A percentile compares a stretch with the other conserved stretches of the same genome.
phyloP scores from a whole-genome alignment of 2,113 vertebrate species.

The Sus scrofa region DNA sequence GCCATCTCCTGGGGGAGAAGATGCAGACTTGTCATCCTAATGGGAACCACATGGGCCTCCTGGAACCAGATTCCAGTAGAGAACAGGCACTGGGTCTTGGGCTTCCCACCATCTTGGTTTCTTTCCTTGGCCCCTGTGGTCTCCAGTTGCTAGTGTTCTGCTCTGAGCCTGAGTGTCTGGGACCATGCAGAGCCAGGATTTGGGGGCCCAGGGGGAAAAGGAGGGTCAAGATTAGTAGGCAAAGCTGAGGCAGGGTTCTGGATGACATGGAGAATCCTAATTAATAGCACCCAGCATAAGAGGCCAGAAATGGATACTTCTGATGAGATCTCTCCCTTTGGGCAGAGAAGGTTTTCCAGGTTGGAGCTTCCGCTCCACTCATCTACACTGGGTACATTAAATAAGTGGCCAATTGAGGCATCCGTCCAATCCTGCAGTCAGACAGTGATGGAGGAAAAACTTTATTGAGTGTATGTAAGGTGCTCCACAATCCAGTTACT shows the following conservation, averaged over 20 bases:
- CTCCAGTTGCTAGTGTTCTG: slow-evolving; percentile 63
- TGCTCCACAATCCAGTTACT: neutral
- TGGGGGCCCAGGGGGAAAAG: neutral
- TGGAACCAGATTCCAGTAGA: slow-evolving; percentile 68
- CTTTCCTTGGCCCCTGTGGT: slow-evolving; percentile 62
- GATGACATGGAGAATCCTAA: neutral
- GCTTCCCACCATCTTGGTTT: slow-evolving; percentile 62
- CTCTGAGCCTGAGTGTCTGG: slow-evolving; percentile 55
- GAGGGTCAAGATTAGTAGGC: neutral
- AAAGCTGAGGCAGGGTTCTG: neutral
- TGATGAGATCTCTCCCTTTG: neutral
- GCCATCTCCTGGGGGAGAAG: slow-evolving; percentile 78
- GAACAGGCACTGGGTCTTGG: slow-evolving; percentile 61
- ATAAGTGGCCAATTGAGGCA: neutral
- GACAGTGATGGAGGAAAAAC: neutral
- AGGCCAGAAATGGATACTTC: neutral
- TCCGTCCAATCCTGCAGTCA: neutral
- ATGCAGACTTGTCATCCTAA: slow-evolving; percentile 77
- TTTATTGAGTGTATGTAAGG: neutral
- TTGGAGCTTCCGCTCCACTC: neutral
- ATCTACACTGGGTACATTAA: neutral
- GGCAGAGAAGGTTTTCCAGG: slow-evolving; percentile 22
- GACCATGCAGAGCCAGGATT: neutral
- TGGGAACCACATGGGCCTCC: slow-evolving; percentile 79
- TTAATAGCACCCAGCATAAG: neutral